Conservation (phyloP, 2,113 vertebrate genomes). For the Cheilinus undulatus region DNA sequence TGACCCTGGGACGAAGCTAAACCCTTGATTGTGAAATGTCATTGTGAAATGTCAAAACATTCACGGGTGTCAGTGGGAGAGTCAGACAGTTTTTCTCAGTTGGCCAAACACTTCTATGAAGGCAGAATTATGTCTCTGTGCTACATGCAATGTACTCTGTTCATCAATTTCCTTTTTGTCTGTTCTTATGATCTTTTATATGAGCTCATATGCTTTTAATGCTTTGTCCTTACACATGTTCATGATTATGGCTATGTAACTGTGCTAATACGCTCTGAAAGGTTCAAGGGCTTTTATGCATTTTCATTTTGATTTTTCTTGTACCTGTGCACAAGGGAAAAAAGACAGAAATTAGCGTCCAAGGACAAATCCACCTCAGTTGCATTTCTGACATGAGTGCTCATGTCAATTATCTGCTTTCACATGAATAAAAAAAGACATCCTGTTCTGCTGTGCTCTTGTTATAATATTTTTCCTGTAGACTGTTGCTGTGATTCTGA, state of each 20-base stretch:
- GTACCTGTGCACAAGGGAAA: not conserved
- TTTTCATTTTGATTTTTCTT: not conserved
- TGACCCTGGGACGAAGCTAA: constrained; percentile 3
- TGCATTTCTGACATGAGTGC: not conserved
- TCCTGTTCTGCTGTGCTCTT: not conserved
- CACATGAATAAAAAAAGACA: not conserved
- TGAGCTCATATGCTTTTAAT: no score
- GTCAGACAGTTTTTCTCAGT: not conserved
- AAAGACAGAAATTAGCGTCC: not conserved
- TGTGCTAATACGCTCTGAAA: not conserved
- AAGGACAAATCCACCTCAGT: not conserved
- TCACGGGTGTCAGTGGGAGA: not conserved
- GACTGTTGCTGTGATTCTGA: not conserved
- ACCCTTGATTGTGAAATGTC: constrained; percentile 46
- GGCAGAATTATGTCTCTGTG: not conserved
- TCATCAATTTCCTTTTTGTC: not conserved
- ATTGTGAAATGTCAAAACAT: constrained; percentile 45
- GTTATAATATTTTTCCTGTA: not conserved
- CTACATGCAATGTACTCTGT: not conserved
- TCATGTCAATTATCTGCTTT: not conserved
- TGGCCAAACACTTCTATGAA: not conserved
- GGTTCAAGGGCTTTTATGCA: no score
- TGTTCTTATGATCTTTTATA: not conserved
- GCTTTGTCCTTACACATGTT: no score
- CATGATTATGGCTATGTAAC: not conserved